Percentiles rank a stretch among this genome's conserved stretches.
phyloP scores from a whole-genome alignment of 2,888 invertebrate species.

The Criorhina ranunculi region DNA sequence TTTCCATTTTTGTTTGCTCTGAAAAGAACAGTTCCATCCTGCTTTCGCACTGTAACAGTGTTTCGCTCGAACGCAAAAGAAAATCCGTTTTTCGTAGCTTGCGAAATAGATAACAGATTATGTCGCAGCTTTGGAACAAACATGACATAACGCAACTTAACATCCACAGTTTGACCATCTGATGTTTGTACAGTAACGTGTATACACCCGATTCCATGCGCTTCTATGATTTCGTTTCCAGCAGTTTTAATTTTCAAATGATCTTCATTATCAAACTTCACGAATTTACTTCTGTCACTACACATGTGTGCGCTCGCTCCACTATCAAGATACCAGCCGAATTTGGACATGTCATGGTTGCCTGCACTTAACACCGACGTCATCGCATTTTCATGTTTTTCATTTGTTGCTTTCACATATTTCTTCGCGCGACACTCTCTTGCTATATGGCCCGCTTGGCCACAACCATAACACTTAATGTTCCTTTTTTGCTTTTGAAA shows the following conservation, averaged over 20 bases:
- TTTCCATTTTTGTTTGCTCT: background rate
- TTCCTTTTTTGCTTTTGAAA: background rate
- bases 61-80: too few relatives aligned
- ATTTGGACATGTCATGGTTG: background rate
- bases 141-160: background rate
- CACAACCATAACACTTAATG: conserved; percentile 11
- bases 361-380: background rate
- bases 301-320: background rate
- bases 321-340: background rate
- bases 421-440: conserved; percentile 30
- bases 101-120: conserved; percentile 23
- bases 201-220: background rate
- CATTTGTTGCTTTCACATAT: background rate
- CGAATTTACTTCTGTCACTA: background rate
- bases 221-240: background rate
- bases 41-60: too few relatives aligned
- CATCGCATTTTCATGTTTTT: conserved; percentile 4
- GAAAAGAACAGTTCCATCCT: too few relatives aligned
- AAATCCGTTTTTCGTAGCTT: conserved; percentile 22
- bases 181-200: background rate
- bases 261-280: background rate
- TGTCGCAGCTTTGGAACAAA: conserved; percentile 32
- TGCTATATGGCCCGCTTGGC: conserved; percentile 30
- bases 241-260: background rate
- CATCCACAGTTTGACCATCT: background rate